A percentile compares a stretch with the other conserved stretches of the same genome.
Conservation (phyloP, 2,888 invertebrate genomes). For the Synergus itoensis region DNA sequence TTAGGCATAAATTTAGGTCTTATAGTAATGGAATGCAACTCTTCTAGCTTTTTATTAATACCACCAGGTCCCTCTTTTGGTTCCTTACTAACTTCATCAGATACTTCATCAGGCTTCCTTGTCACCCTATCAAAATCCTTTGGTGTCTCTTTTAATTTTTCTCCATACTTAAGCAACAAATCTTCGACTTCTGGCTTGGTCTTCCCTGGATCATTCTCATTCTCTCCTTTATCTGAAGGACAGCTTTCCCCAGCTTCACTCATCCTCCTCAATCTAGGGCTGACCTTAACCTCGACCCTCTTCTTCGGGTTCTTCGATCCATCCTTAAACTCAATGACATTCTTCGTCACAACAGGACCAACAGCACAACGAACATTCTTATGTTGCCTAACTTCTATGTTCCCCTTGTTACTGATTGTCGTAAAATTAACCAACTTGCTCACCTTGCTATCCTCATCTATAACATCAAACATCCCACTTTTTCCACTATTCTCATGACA, state of each 20-base stretch:
- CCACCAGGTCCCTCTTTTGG: neutral
- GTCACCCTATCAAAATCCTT: neutral
- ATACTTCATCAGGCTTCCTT: neutral
- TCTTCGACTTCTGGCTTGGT: neutral
- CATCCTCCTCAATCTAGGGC: conserved; percentile 49
- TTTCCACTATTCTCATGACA: conserved; percentile 47
- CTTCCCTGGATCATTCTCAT: neutral
- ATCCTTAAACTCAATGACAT: conserved; percentile 55
- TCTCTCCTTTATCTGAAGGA: neutral
- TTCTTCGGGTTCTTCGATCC: conserved; percentile 51
- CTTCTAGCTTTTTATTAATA: neutral
- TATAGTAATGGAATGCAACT: neutral
- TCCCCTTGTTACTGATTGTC: conserved; percentile 46
- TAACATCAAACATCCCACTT: conserved; percentile 53
- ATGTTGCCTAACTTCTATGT: conserved; percentile 51
- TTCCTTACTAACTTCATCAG: neutral
- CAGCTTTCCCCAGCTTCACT: conserved; percentile 13
- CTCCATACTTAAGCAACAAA: neutral
- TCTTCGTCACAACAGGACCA: conserved; percentile 59
- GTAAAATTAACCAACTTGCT: conserved; percentile 57
- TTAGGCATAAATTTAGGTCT: neutral
- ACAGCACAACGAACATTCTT: conserved; percentile 59
- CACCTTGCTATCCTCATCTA: conserved; percentile 57
- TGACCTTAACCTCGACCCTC: conserved; percentile 62
- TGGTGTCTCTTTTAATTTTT: neutral